Evolutionary conservation across 2,113 vertebrate species (phyloP).

Genomic region (Opisthocomus hoazin): DNA sequence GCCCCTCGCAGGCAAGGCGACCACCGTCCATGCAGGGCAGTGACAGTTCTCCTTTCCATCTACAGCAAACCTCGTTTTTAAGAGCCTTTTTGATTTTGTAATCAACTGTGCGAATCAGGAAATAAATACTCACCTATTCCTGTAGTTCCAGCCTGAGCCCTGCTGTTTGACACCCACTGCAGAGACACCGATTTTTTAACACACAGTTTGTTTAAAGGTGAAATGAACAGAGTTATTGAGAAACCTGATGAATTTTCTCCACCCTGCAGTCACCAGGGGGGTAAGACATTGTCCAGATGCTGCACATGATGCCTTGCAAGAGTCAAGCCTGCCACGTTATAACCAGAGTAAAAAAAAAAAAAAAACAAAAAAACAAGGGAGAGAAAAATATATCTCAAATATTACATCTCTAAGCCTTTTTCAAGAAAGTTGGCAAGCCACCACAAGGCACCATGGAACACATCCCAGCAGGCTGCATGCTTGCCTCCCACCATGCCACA

Average conservation of each 20-base stretch:
- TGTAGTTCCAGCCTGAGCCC: neutral
- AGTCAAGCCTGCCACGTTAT: neutral
- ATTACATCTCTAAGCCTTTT: neutral
- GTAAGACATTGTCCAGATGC: neutral
- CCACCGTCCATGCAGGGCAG: neutral
- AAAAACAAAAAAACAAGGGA: too few relatives aligned
- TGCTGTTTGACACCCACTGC: neutral
- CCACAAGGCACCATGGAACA: neutral
- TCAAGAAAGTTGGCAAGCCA: neutral
- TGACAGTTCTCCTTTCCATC: neutral
- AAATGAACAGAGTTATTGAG: neutral
- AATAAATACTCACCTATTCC: neutral
- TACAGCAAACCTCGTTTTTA: neutral
- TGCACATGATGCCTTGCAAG: neutral
- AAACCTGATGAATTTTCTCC: neutral
- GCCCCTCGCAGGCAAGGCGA: neutral
- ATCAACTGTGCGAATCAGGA: neutral
- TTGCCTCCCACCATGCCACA: neutral
- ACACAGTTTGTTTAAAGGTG: neutral
- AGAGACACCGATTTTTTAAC: neutral
- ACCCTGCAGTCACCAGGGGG: accelerated
- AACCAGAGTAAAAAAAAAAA: accelerated
- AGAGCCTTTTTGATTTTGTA: neutral
- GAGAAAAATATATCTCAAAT: neutral
- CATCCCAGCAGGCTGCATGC: neutral